These are phyloP conservation scores for Drosophila paranaensis DNA, from an alignment of 2,888 invertebrate species.

Conservation along the genomic window DNA sequence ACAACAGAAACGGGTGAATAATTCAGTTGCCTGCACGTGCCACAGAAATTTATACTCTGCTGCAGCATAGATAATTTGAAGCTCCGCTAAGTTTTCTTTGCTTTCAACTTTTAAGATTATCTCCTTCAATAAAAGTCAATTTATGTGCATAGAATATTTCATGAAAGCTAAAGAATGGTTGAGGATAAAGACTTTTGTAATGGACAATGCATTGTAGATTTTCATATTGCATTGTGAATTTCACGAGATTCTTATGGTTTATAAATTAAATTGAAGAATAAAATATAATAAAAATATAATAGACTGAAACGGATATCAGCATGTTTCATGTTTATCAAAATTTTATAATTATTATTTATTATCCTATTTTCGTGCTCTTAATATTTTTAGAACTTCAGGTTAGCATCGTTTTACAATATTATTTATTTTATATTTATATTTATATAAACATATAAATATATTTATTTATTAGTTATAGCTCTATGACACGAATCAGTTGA, in stretches of 20 bases:
- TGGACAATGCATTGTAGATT: neutral
- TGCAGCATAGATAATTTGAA: neutral
- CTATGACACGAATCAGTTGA: no score
- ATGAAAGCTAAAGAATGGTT: neutral
- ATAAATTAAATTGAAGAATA: no score
- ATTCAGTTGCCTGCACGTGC: slow-evolving; percentile 7
- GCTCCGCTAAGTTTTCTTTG: slow-evolving; percentile 11
- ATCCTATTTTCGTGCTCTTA: no score
- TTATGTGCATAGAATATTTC: neutral
- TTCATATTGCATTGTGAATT: neutral
- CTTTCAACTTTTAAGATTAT: neutral
- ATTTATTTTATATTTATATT: no score
- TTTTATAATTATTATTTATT: no score
- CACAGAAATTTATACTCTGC: slow-evolving; percentile 14
- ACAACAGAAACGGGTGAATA: slow-evolving; percentile 11
- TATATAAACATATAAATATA: no score
- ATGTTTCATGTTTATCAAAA: no score
- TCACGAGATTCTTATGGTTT: neutral
- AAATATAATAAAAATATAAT: no score
- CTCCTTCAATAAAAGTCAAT: slow-evolving; percentile 1
- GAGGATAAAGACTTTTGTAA: neutral
- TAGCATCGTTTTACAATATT: no score
- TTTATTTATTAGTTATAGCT: no score
- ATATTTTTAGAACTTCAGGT: no score
- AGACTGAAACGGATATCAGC: no score